Evolutionary conservation across 2,888 invertebrate genomes (phyloP).

Genomic region (Stomorhina lunata): DNA sequence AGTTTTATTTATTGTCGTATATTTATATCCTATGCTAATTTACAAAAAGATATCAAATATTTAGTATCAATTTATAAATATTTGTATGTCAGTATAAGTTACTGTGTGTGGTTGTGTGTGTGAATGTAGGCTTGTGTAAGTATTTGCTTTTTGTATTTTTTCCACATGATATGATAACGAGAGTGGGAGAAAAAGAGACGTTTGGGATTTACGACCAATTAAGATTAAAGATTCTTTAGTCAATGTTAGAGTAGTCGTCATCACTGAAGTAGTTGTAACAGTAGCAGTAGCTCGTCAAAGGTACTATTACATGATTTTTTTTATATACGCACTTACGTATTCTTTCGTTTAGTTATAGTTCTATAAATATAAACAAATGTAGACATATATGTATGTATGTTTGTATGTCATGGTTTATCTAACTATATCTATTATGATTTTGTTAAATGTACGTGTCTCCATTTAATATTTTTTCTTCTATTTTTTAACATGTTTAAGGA

Average conservation of each 20-base stretch:
- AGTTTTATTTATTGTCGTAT: not conserved
- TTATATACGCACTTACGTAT: no score
- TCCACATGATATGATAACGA: slow-evolving; percentile 43
- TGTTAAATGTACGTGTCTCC: slow-evolving; percentile 50
- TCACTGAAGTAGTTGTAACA: slow-evolving; percentile 3
- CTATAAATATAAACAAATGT: not conserved
- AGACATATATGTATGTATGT: not conserved
- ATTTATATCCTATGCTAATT: slow-evolving; percentile 40
- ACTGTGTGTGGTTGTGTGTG: not conserved
- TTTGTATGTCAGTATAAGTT: not conserved
- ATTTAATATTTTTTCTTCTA: not conserved
- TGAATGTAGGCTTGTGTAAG: not conserved
- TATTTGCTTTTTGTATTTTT: slow-evolving; percentile 25
- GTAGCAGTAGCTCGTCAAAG: slow-evolving; percentile 40
- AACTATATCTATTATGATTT: slow-evolving; percentile 21
- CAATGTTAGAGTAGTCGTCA: slow-evolving; percentile 29
- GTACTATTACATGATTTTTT: slow-evolving; percentile 3
- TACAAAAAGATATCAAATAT: slow-evolving; percentile 15
- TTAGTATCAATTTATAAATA: no score
- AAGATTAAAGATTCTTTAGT: slow-evolving; percentile 61
- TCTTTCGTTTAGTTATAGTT: not conserved
- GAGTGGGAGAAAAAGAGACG: slow-evolving; percentile 48
- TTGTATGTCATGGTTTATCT: slow-evolving; percentile 1
- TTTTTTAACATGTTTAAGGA: not conserved
- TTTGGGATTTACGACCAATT: slow-evolving; percentile 63